A percentile compares a stretch with the other conserved stretches of the same genome.
phyloP scores from a whole-genome alignment of 2,797 vertebrate species.

The Luscinia megarhynchos region DNA sequence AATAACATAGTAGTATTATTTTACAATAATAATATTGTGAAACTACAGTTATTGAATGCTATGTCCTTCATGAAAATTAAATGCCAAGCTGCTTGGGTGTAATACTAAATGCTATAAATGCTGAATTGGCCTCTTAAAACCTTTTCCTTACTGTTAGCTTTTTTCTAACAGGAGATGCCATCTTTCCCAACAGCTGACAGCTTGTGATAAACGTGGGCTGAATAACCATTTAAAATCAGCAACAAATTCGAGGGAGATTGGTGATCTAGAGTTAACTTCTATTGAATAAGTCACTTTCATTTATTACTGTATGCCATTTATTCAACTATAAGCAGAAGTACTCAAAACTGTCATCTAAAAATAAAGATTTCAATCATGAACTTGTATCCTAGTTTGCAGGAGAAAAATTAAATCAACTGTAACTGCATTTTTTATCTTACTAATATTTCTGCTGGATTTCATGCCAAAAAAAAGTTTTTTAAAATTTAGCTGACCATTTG shows the following conservation, averaged over 20 bases:
- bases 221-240: constrained; percentile 66
- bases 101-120: constrained; percentile 47
- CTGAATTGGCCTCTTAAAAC: constrained; percentile 49
- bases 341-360: constrained; percentile 70
- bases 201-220: constrained; percentile 54
- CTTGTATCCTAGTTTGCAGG: constrained; percentile 60
- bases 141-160: not conserved
- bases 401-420: constrained; percentile 72
- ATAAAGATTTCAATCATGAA: constrained; percentile 72
- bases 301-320: constrained; percentile 56
- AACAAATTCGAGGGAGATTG: constrained; percentile 18
- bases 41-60: not conserved
- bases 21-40: not conserved
- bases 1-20: not conserved
- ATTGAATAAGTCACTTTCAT: constrained; percentile 44
- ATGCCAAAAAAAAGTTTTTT: constrained; percentile 66
- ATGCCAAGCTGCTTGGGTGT: constrained; percentile 38
- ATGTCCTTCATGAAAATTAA: constrained; percentile 47
- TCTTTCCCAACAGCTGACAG: constrained; percentile 63
- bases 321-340: constrained; percentile 46
- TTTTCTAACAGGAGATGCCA: constrained; percentile 15
- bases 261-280: constrained; percentile 56
- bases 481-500: constrained; percentile 79
- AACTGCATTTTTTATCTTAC: constrained; percentile 68
- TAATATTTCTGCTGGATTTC: constrained; percentile 70